Evolutionary conservation across 2,888 invertebrate genomes (phyloP).

Genomic region (Thereva unica): DNA sequence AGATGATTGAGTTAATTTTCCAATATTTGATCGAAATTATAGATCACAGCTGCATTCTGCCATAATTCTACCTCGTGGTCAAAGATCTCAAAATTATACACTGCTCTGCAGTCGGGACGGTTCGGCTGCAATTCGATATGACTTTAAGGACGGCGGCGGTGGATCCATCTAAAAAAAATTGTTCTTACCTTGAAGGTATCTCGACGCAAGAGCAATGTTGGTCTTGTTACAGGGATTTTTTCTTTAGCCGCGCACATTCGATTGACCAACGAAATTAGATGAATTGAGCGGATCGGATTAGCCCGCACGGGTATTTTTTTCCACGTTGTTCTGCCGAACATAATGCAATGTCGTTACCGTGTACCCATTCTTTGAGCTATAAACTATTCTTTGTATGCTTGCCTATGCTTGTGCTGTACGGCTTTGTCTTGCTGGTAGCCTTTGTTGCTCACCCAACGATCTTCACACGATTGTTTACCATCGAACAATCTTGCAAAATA

Average conservation of each 20-base stretch:
- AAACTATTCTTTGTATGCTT: too few relatives aligned
- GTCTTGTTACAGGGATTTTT: slow-evolving; percentile 7
- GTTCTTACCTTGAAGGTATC: background rate
- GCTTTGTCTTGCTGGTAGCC: background rate
- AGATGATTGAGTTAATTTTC: slow-evolving; percentile 35
- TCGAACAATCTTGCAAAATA: slow-evolving; percentile 15
- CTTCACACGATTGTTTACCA: slow-evolving; percentile 13
- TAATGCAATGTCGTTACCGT: slow-evolving; percentile 13
- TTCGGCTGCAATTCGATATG: background rate
- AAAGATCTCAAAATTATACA: slow-evolving; percentile 26
- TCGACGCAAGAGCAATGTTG: background rate
- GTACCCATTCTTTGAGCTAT: too few relatives aligned
- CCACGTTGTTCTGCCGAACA: background rate
- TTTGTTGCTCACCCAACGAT: slow-evolving; percentile 8
- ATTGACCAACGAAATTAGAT: slow-evolving; percentile 14
- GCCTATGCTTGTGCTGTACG: too few relatives aligned
- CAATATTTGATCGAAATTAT: slow-evolving; percentile 31
- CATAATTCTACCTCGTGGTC: slow-evolving; percentile 1
- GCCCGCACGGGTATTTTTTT: slow-evolving; percentile 6
- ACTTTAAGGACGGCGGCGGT: background rate
- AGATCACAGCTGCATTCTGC: slow-evolving; percentile 14
- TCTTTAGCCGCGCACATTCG: background rate
- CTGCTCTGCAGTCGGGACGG: too few relatives aligned
- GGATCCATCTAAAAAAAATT: background rate
- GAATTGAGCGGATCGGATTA: slow-evolving; percentile 5